A percentile compares a stretch with the other conserved stretches of the same genome.
These are phyloP conservation scores for Drosophila greeni DNA, from an alignment of 2,888 invertebrate genomes.

Conservation along the genomic window DNA sequence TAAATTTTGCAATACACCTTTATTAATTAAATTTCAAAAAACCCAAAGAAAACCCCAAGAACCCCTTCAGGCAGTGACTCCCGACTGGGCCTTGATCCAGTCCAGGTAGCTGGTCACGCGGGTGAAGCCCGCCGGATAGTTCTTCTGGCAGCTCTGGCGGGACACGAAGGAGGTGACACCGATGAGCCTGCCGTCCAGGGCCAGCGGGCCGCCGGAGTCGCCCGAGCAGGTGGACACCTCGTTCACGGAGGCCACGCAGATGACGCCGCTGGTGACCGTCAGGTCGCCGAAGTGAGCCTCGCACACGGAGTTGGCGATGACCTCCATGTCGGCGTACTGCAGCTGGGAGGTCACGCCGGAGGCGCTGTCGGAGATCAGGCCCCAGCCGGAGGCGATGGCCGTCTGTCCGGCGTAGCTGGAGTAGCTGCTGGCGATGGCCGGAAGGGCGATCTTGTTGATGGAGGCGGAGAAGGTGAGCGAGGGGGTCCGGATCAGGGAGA, in stretches of 20 bases:
- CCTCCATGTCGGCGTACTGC: slow-evolving; percentile 51
- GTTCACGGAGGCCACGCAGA: slow-evolving; percentile 59
- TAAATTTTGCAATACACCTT: neutral
- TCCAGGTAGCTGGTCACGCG: slow-evolving; percentile 50
- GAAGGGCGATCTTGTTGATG: slow-evolving; percentile 36
- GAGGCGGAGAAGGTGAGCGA: slow-evolving; percentile 30
- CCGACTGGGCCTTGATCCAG: slow-evolving; percentile 62
- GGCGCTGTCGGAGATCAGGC: slow-evolving; percentile 48
- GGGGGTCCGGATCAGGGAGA: slow-evolving; percentile 60
- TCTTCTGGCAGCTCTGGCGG: slow-evolving; percentile 62
- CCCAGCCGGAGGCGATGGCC: slow-evolving; percentile 66
- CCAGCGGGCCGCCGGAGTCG: slow-evolving; percentile 76
- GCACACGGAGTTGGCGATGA: slow-evolving; percentile 71
- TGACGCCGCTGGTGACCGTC: slow-evolving; percentile 41
- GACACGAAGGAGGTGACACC: slow-evolving; percentile 74
- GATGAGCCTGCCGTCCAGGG: slow-evolving; percentile 49
- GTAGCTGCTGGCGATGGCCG: slow-evolving; percentile 43
- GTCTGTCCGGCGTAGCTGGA: slow-evolving; percentile 43
- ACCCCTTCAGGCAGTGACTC: slow-evolving; percentile 47
- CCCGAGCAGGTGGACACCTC: slow-evolving; percentile 71
- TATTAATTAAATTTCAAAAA: neutral
- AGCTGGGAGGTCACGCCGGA: slow-evolving; percentile 67
- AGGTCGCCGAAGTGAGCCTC: too few relatives aligned
- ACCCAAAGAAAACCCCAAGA: neutral
- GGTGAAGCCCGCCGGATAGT: slow-evolving; percentile 63